Evolutionary conservation across 1,140 invertebrate species (phyloP), one percentile per base, ranked within the genome.

Genomic region (Drosophila mauritiana): DNA sequence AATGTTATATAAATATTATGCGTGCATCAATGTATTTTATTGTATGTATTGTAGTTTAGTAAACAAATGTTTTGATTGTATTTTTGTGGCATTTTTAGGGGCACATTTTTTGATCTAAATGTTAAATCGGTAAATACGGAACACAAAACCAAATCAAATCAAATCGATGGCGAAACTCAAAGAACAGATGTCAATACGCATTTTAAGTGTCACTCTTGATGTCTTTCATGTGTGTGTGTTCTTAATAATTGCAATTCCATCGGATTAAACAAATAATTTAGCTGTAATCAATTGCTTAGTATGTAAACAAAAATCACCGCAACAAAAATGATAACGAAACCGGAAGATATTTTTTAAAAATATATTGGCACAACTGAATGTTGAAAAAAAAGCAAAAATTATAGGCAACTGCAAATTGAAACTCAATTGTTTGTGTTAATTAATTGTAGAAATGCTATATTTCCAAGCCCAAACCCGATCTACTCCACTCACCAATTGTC

Each of bases 41-140:
- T 82, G 59, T 77, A 80, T 64, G 73, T 80, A 80, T 79, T 75
- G 82, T 86, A 86, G 82, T 55, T 86, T 82, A 86, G 82, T 64
- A 64, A 89, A 80, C 73, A 59, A 82, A 89, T 80, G 73, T 88
- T 83, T 88, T 88, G 76, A 89, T 77, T 88, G 84, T 89, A 86
- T 88, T 88, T 88, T 88, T 88, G 83, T 88, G 79, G 63, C 63
- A 88, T 83, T 86, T 86, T 78, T 86, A 83, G 76, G 59, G 69
- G 84, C 84, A 83, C 83, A 69, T 75, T 85, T 85, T 85, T 85
- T 76, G 39, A 81, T 80, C 81, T 85, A 58, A 86, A 81, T 85
- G 82, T 86, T 81, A 42, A 68, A 67, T 63, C 52, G 61, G 46
- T 68, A 65, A 68, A 68, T 22, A 64, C 59, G 63, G 63, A 78